Evolutionary conservation across 2,888 invertebrate species (phyloP).

Genomic region (Polymixis lichenea): DNA sequence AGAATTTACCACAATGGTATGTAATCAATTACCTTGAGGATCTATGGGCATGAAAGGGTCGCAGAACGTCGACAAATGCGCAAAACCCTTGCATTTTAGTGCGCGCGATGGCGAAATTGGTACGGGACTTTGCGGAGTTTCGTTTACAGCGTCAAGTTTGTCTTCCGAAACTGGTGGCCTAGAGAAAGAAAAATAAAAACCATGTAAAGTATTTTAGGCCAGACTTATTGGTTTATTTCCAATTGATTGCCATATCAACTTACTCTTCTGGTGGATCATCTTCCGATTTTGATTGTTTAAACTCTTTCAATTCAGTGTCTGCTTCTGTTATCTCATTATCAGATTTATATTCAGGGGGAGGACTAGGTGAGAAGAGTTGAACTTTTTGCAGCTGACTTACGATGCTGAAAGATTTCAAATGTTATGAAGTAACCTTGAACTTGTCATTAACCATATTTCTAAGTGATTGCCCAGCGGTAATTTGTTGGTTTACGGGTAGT

Average conservation of each 20-base stretch:
- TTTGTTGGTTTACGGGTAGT: conserved; percentile 14
- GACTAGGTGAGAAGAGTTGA: conserved; percentile 70
- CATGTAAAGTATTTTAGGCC: not conserved
- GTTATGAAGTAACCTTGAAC: not conserved
- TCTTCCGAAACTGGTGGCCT: conserved; percentile 67
- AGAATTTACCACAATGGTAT: conserved; percentile 42
- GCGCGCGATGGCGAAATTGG: conserved; percentile 77
- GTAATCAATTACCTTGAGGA: conserved; percentile 89
- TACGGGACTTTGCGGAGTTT: conserved; percentile 84
- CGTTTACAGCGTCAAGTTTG: conserved; percentile 67
- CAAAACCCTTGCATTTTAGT: conserved; percentile 73
- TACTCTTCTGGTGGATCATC: conserved; percentile 70
- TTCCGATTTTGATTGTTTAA: conserved; percentile 68
- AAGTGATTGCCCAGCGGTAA: not conserved
- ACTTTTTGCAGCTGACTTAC: conserved; percentile 74
- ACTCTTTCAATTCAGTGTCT: conserved; percentile 76
- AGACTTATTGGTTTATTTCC: conserved; percentile 1
- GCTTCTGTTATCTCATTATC: conserved; percentile 70
- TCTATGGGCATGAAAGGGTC: conserved; percentile 88
- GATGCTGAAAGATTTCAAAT: conserved; percentile 58
- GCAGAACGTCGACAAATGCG: conserved; percentile 73
- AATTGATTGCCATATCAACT: conserved; percentile 18
- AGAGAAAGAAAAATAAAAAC: conserved; percentile 21
- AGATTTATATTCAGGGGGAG: conserved; percentile 63
- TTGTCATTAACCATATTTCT: not conserved